A percentile compares a stretch with the other conserved stretches of the same genome.
Conservation (phyloP, 2,888 invertebrate genomes). For the Eupsilia transversa region DNA sequence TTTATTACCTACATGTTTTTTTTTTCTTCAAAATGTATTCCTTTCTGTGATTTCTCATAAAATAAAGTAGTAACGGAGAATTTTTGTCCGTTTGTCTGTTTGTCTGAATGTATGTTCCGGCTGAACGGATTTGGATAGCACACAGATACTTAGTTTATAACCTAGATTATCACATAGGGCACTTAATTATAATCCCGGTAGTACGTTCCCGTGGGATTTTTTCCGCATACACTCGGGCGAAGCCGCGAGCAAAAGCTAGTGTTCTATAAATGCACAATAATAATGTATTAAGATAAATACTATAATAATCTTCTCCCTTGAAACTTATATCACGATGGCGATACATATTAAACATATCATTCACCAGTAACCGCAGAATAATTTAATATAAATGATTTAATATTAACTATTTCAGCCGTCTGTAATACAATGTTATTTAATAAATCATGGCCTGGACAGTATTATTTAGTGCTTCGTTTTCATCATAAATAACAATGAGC, state of each 20-base stretch:
- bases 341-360: not conserved
- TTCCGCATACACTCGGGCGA: no score
- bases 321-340: not conserved
- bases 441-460: conserved; percentile 20
- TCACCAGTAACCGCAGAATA: not conserved
- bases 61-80: not conserved
- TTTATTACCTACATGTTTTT: not conserved
- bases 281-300: not conserved
- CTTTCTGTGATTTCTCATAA: not conserved
- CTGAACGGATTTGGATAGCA: no score
- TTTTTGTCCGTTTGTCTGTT: not conserved
- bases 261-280: not conserved
- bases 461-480: not conserved
- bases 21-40: no score
- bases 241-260: not conserved
- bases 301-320: not conserved
- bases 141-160: no score
- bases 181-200: no score
- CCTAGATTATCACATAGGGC: no score
- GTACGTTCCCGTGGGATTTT: no score
- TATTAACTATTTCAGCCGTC: not conserved
- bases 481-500: conserved; percentile 23
- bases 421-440: conserved; percentile 18
- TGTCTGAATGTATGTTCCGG: not conserved
- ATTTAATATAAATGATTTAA: conserved; percentile 16